These are phyloP conservation scores for Thereva unica DNA, from an alignment of 2,888 invertebrate genomes.

Conservation along the genomic window DNA sequence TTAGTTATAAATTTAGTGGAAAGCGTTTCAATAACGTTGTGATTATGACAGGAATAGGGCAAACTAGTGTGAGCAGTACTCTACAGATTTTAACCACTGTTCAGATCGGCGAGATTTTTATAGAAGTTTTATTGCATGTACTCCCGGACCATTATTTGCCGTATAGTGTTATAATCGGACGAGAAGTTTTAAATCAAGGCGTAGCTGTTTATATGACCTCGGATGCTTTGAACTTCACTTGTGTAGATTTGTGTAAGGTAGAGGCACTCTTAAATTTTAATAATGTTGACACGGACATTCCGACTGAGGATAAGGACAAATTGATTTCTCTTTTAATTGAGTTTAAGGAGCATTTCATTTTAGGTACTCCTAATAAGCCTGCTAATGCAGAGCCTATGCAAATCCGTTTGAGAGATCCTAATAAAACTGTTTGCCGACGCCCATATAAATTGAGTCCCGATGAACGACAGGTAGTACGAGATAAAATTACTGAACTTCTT, in stretches of 20 bases:
- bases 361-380: not conserved
- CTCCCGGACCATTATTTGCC: not conserved
- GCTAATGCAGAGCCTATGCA: not conserved
- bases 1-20: conserved; percentile 23
- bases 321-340: no score
- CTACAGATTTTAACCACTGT: conserved; percentile 18
- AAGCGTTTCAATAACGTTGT: conserved; percentile 11
- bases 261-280: no score
- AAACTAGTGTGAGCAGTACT: conserved; percentile 3
- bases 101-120: not conserved
- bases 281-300: no score
- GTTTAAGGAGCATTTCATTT: no score
- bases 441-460: conserved; percentile 46
- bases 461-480: conserved; percentile 12
- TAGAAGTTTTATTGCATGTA: not conserved
- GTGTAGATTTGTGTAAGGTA: no score
- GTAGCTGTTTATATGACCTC: not conserved
- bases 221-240: not conserved
- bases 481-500: conserved; percentile 40
- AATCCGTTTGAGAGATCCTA: conserved; percentile 5
- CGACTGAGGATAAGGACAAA: no score
- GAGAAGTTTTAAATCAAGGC: not conserved
- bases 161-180: not conserved
- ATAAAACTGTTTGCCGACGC: not conserved
- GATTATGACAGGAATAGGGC: no score